A percentile compares a stretch with the other conserved stretches of the same genome.
These are phyloP conservation scores for Florisuga fusca DNA, from an alignment of 2,797 vertebrate species.

Conservation along the genomic window DNA sequence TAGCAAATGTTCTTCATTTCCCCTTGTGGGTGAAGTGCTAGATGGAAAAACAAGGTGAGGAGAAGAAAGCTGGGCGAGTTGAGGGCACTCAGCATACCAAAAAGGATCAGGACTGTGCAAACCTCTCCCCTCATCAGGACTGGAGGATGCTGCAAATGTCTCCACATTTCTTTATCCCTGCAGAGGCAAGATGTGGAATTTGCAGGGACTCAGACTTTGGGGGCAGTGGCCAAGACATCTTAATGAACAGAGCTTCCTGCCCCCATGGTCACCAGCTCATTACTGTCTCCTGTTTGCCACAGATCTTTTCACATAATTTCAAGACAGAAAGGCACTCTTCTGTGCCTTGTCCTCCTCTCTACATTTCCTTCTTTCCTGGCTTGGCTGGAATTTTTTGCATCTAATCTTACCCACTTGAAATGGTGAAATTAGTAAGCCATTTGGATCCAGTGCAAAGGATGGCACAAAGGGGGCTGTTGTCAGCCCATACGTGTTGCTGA, in stretches of 20 bases:
- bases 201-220: neutral
- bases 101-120: neutral
- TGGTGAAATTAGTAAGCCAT: neutral
- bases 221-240: neutral
- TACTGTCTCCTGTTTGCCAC: neutral
- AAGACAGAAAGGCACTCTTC: neutral
- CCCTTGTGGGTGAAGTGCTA: neutral
- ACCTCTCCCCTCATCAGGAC: neutral
- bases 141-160: neutral
- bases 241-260: neutral
- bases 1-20: neutral
- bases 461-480: neutral
- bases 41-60: neutral
- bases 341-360: neutral
- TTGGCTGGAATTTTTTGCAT: neutral
- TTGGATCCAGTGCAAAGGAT: neutral
- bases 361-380: neutral
- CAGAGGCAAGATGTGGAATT: neutral
- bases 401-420: neutral
- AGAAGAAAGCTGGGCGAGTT: neutral
- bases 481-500: accelerated
- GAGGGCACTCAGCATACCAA: neutral
- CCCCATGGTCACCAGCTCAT: neutral
- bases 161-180: neutral
- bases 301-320: neutral